Conservation (phyloP, 2,888 invertebrate genomes). For the Mongoloraphidia duomilia region DNA sequence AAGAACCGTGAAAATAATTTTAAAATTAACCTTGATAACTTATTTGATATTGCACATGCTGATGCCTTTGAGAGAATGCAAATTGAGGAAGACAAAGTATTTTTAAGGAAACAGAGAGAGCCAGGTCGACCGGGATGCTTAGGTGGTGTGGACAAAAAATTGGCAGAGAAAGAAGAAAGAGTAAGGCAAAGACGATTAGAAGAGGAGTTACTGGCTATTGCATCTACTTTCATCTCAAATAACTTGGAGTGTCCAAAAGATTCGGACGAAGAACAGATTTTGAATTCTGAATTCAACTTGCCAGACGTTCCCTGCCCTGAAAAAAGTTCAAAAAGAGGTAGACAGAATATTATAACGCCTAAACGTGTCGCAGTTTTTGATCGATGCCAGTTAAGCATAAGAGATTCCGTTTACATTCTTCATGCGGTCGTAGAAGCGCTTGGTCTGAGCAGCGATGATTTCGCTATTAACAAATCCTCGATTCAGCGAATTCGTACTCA, state of each 20-base stretch:
- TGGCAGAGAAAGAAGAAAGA: slow-evolving; percentile 17
- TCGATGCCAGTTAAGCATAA: too few relatives aligned
- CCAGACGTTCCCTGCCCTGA: too few relatives aligned
- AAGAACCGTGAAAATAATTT: slow-evolving; percentile 7
- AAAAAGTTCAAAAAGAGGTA: too few relatives aligned
- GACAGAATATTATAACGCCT: too few relatives aligned
- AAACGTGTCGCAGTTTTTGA: too few relatives aligned
- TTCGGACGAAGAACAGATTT: too few relatives aligned
- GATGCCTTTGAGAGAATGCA: slow-evolving; percentile 15
- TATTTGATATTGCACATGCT: slow-evolving; percentile 13
- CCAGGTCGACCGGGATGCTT: slow-evolving; percentile 17
- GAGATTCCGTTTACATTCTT: too few relatives aligned
- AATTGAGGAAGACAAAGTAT: slow-evolving; percentile 18
- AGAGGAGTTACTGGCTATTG: too few relatives aligned
- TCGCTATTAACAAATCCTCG: slow-evolving; percentile 18
- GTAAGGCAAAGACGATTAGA: not conserved
- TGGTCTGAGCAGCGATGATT: slow-evolving; percentile 16
- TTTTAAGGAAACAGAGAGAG: slow-evolving; percentile 17
- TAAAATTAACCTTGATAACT: slow-evolving; percentile 14
- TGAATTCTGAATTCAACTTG: too few relatives aligned
- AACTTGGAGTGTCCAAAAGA: too few relatives aligned
- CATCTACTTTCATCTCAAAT: too few relatives aligned
- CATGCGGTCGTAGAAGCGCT: slow-evolving; percentile 16
- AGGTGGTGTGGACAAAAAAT: slow-evolving; percentile 18
- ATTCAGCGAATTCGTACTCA: slow-evolving; percentile 18